A percentile compares a stretch with the other conserved stretches of the same genome.
phyloP scores from a whole-genome alignment of 2,888 invertebrate genomes.

The Malthinus flaveolus region DNA sequence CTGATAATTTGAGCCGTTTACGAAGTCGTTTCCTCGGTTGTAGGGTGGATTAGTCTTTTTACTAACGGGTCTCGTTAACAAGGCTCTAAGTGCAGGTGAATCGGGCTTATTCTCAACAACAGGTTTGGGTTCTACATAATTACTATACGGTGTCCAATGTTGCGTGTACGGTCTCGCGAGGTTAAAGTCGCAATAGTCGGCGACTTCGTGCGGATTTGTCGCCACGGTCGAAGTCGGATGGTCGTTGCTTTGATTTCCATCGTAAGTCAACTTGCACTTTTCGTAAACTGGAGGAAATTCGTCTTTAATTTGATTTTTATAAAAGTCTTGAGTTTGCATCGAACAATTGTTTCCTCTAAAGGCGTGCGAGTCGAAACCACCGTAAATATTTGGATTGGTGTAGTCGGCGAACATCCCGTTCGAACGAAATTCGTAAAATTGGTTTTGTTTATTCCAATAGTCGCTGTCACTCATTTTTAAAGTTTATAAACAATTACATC shows the following conservation, averaged over 20 bases:
- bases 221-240: background rate
- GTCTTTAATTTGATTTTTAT: constrained; percentile 9
- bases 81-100: constrained; percentile 62
- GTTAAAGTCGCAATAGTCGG: constrained; percentile 5
- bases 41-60: constrained; percentile 45
- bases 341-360: constrained; percentile 8
- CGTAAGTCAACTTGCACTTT: background rate
- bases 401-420: constrained; percentile 10
- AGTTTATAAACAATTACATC: background rate
- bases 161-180: constrained; percentile 2
- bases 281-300: constrained; percentile 7
- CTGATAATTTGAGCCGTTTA: background rate
- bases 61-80: constrained; percentile 57
- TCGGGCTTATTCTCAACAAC: constrained; percentile 1
- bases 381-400: constrained; percentile 10
- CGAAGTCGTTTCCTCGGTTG: background rate
- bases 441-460: constrained; percentile 43
- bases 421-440: constrained; percentile 18
- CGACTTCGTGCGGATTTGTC: background rate
- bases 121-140: background rate
- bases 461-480: constrained; percentile 48
- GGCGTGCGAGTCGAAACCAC: background rate
- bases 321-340: constrained; percentile 2
- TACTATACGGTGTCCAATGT: constrained; percentile 12
- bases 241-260: background rate